Base-by-base conservation (phyloP, 92 coral and sea anemone genomes). In the Phenganax marumi region DNA sequence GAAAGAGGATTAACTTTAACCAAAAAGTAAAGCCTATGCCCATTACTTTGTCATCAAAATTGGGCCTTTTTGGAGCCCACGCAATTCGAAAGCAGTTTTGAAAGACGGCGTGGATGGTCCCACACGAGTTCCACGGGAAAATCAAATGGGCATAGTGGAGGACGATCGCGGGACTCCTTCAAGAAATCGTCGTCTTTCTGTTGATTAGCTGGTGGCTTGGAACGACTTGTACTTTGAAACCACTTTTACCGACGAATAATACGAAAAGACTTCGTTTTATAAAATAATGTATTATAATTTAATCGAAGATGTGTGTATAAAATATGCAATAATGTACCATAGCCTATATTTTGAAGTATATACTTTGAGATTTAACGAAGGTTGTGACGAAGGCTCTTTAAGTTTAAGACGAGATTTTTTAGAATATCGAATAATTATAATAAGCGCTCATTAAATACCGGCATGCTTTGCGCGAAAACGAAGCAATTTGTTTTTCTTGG, bases 41-140 rank as follows among this genome's bases (percentile, higher is more conserved):
- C n/a, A n/a, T n/a, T n/a, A n/a, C n/a, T n/a, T n/a, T n/a, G n/a
- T n/a, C n/a, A n/a, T n/a, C n/a, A n/a, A n/a, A n/a, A n/a, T n/a
- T n/a, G n/a, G n/a, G n/a, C n/a, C n/a, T n/a, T n/a, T n/a, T n/a
- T 78, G 49, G 83, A 78, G 6, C 23, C 73, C 53, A 48, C 83
- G 73, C 66, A 10, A 49, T 57, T 57, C 47, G 83, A 48, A 56
- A 58, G 47, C 56, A 39, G 18, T n/a, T 18, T 33, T 72, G 83
- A 23, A 57, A 25, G 10, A 66, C 72, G 83, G 8, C 56, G 77
- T 72, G 83, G 53, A n/a, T n/a, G n/a, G 2, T n/a, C 73, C 4
- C 73, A 65, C 43, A 2, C 58, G 21, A 51, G 58, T 57, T 9
- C 24, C 19, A 62, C 57, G 4, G 73, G 47, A 14, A 73, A 48